Base-by-base conservation (phyloP, 2,113 vertebrate species). In the Noctilio leporinus region DNA sequence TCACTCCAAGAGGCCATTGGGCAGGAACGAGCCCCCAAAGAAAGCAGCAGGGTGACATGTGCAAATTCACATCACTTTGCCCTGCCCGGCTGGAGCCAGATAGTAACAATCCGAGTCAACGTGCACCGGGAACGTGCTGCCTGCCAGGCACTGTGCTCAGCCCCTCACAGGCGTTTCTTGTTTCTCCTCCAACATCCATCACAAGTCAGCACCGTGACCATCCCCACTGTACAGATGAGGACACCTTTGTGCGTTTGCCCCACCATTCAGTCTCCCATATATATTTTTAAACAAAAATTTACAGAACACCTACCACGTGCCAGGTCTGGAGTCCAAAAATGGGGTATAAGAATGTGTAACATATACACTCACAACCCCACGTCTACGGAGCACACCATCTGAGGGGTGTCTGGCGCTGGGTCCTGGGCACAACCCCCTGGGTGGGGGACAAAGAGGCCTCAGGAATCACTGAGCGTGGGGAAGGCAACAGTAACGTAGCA, bases 61-160 rank as follows among this genome's bases (percentile, higher is more conserved):
- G 10, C 3, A 10, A 45, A 45, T 12, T 20, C 33, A 7, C 12
- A 4, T 73, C 62, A 1, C 51, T 16, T 73, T 4, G 59, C 35
- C 57, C 77, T 57, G 53, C 12, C n/a, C 15, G 28, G 10, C 6
- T 7, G 35, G 24, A 30, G 28, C 28, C 91, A 47, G 47, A 24
- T 3, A 1, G 0, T 0, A 26, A 33, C 5, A 2, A 5, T 17
- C 19, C 1, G 3, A 5, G 3, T 5, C 2, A 4, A 9, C 22
- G 2, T 0, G 0, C 17, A 0, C 15, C 0, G 4, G 28, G 16
- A 35, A 19, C 73, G 5, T 11, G 15, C 81, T 28, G 11, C n/a
- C n/a, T 5, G 26, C 62, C 67, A 0, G 49, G 55, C 1, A 0
- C 59, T 2, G 0, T 2, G 64, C 51, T 30, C 1, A 24, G 70